Base-by-base conservation (phyloP, 2,888 invertebrate genomes). In the Allolobophora icterica region DNA sequence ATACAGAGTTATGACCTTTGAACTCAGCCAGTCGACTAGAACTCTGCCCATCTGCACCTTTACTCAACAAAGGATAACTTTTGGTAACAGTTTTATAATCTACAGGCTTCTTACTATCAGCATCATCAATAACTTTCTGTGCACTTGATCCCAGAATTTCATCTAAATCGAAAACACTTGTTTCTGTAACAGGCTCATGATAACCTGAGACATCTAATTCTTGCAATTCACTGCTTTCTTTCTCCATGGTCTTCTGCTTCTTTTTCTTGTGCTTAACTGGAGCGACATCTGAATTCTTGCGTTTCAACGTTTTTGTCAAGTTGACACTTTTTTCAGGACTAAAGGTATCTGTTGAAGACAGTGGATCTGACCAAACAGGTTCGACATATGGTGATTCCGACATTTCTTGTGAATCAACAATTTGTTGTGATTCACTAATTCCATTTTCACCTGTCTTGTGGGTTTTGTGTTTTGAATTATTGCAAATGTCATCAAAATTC, bases 161-260 rank as follows among this genome's bases (percentile, higher is more conserved):
- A 71, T 71, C 71, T n/a, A 71, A 30, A 71, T 71, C 17, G 0
- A 71, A n/a, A n/a, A 0, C n/a, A n/a, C 71, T 71, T 71, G 71
- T n/a, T 71, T 71, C 71, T 71, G 71, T 71, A n/a, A 71, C 71
- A 71, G 71, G 71, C 71, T 71, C 71, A 71, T n/a, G 71, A 71
- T 71, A 71, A n/a, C 71, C 71, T 71, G 71, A 71, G 30, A 71
- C 71, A 71, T 71, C 71, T n/a, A 71, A n/a, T 30, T 71, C 71
- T n/a, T 71, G 71, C 8, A 17, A 71, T 71, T 71, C 71, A n/a
- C 71, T n/a, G n/a, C 30, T 11, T n/a, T n/a, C 71, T 71, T 71
- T 71, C n/a, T 71, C 71, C n/a, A 0, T n/a, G n/a, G 8, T 30
- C n/a, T 71, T n/a, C 71, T 71, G 71, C n/a, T 71, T 71, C 71